Conservation (phyloP, 2,888 invertebrate species). For the Cerceris rybyensis region DNA sequence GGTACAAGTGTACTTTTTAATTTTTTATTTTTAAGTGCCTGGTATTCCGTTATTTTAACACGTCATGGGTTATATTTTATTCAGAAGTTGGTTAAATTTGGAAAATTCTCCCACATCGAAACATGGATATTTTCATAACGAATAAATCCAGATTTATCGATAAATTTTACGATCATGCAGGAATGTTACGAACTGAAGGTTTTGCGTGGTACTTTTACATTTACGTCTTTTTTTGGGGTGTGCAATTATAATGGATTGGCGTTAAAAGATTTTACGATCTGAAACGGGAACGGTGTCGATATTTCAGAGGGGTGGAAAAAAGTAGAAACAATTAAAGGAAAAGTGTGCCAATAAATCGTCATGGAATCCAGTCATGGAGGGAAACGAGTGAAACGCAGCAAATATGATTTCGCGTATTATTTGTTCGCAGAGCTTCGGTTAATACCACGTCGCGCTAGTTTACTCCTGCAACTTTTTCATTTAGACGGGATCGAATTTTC, state of each 20-base stretch:
- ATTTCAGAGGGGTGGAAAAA: neutral
- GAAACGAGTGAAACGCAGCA: constrained; percentile 10
- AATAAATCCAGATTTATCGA: no score
- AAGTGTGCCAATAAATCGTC: constrained; percentile 32
- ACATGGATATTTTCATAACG: no score
- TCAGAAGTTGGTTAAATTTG: no score
- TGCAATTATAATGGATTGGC: constrained; percentile 19
- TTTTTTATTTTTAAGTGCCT: no score
- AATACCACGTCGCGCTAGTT: constrained; percentile 11
- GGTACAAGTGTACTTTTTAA: no score
- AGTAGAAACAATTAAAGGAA: constrained; percentile 23
- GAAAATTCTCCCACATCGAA: no score
- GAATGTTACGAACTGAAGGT: constrained; percentile 21
- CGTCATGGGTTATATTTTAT: no score
- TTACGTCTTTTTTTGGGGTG: neutral
- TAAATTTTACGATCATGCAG: no score
- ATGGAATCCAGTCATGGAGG: constrained; percentile 11
- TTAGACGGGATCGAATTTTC: constrained; percentile 45
- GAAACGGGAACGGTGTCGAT: neutral
- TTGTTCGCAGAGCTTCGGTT: constrained; percentile 18
- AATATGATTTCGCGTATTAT: constrained; percentile 14
- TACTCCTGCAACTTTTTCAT: constrained; percentile 38
- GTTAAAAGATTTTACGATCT: constrained; percentile 28
- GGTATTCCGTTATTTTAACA: no score
- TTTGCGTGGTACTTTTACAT: constrained; percentile 1